Percentiles rank a stretch among this genome's conserved stretches.
Evolutionary conservation across 1,140 invertebrate species (phyloP).

Genomic region (Olivierus martensii): DNA sequence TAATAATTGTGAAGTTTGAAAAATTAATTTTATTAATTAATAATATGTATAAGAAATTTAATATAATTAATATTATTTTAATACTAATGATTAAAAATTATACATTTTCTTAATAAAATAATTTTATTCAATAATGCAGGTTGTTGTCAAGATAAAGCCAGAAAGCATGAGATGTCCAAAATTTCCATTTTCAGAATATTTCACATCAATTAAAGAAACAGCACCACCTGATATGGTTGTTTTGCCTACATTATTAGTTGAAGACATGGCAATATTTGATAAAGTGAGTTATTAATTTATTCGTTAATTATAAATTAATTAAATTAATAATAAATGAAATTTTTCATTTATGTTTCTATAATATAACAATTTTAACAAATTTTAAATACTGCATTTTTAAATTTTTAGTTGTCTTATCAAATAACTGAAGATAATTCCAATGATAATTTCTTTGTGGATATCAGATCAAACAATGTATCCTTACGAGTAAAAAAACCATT

Average conservation of each 20-base stretch:
- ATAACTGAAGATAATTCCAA: constrained; percentile 26
- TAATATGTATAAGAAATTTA: no score
- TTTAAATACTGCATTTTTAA: not conserved
- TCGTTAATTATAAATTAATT: not conserved
- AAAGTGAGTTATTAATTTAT: constrained; percentile 14
- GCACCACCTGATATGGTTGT: constrained; percentile 20
- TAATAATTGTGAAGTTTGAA: no score
- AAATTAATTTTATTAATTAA: no score
- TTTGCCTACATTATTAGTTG: constrained; percentile 19
- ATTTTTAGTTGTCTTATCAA: constrained; percentile 20
- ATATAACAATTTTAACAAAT: not conserved
- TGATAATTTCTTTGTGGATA: constrained; percentile 24
- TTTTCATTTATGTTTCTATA: not conserved
- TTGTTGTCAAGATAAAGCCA: constrained; percentile 20
- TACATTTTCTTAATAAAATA: no score
- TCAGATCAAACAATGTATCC: constrained; percentile 16
- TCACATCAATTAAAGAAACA: constrained; percentile 22
- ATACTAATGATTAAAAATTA: no score
- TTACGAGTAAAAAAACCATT: constrained; percentile 22
- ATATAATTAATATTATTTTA: no score
- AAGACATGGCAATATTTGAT: constrained; percentile 22
- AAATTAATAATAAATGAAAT: not conserved
- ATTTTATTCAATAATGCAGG: constrained; percentile 1
- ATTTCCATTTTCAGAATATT: constrained; percentile 25
- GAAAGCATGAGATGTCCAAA: constrained; percentile 20